Conservation (phyloP, 1,140 invertebrate genomes). For the Aphis gossypii region DNA sequence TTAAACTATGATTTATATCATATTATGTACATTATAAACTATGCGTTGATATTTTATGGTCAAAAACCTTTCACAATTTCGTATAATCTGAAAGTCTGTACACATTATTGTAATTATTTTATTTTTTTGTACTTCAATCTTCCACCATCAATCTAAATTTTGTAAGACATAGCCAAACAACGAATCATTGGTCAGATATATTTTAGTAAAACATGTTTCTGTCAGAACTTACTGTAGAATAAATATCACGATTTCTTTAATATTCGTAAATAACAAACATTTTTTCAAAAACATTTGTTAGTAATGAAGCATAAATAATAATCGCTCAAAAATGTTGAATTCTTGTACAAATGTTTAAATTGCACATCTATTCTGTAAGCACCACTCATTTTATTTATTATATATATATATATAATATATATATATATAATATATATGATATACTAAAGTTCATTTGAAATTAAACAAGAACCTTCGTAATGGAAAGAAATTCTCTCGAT, state of each 20-base stretch:
- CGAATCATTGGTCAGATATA: background rate
- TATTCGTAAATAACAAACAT: background rate
- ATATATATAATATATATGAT: background rate
- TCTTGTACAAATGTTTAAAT: background rate
- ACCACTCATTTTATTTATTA: background rate
- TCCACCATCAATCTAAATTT: too few species aligned
- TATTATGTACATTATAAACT: too few species aligned
- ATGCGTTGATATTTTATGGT: too few species aligned
- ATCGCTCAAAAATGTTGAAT: background rate
- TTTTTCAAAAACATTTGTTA: background rate
- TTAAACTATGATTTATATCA: background rate
- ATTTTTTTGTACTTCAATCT: background rate
- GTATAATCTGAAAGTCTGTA: background rate
- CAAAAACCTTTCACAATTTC: too few species aligned
- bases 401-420: too few species aligned
- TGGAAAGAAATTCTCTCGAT: background rate
- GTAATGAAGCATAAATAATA: conserved; percentile 13
- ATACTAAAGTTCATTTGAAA: background rate
- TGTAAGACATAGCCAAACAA: too few species aligned
- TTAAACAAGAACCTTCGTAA: background rate
- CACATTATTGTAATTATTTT: background rate
- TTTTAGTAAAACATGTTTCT: background rate
- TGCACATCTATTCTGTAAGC: background rate
- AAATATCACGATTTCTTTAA: background rate
- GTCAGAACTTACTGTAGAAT: background rate